These are phyloP conservation scores for Bradysia coprophila DNA, from an alignment of 1,140 invertebrate species.

Conservation along the genomic window DNA sequence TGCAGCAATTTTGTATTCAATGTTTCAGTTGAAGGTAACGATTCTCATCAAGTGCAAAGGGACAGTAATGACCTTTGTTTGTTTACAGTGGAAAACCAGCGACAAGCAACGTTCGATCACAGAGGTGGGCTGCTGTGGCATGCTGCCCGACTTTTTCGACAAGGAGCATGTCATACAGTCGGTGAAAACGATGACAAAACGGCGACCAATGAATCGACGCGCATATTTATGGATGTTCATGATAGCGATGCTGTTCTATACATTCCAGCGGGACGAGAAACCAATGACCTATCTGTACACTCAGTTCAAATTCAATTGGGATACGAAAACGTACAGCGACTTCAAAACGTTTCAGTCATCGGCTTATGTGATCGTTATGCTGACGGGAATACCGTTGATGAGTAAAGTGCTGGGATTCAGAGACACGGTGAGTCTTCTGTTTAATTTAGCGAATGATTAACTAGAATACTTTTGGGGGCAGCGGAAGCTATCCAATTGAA, in stretches of 20 bases:
- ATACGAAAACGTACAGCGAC: constrained; percentile 35
- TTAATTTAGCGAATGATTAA: background rate
- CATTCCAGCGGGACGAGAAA: constrained; percentile 60
- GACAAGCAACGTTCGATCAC: constrained; percentile 32
- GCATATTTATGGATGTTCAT: constrained; percentile 43
- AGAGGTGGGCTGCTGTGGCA: constrained; percentile 31
- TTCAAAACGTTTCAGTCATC: constrained; percentile 49
- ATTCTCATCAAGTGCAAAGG: background rate
- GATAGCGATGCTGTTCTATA: constrained; percentile 50
- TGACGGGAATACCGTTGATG: constrained; percentile 46
- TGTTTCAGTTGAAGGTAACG: constrained; percentile 23
- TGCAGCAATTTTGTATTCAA: constrained; percentile 38
- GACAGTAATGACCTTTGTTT: too few species aligned
- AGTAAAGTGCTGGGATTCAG: constrained; percentile 38
- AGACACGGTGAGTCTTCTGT: constrained; percentile 32
- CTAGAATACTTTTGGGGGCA: background rate
- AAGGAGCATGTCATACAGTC: constrained; percentile 40
- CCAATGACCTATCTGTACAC: constrained; percentile 47
- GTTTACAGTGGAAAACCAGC: constrained; percentile 50
- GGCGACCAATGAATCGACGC: constrained; percentile 29
- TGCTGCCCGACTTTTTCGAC: constrained; percentile 50
- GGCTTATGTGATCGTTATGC: constrained; percentile 40
- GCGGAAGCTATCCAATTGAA: too few species aligned
- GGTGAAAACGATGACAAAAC: constrained; percentile 32
- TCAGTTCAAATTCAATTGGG: constrained; percentile 43